Evolutionary conservation across 2,113 vertebrate species (phyloP).

Genomic region (Poeciliopsis prolifica): DNA sequence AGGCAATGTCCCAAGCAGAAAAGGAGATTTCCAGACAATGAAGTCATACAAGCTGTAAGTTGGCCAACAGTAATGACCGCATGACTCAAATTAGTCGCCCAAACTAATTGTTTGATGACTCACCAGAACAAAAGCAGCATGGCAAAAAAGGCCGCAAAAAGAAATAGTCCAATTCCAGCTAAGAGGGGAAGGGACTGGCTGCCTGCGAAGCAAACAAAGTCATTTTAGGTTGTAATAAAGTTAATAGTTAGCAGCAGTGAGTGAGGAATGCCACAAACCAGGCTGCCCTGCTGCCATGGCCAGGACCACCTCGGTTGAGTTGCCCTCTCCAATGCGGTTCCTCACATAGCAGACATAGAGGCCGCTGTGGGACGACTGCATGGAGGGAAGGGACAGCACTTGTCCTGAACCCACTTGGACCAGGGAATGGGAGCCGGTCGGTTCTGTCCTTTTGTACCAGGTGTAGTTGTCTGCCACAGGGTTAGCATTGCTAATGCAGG

Average conservation of each 20-base stretch:
- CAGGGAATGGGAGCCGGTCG: constrained; percentile 22
- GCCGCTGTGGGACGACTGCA: constrained; percentile 36
- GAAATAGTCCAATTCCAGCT: constrained; percentile 30
- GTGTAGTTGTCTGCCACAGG: constrained; percentile 53
- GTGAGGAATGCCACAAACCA: constrained; percentile 21
- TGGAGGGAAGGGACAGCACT: constrained; percentile 41
- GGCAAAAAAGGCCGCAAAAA: constrained; percentile 15
- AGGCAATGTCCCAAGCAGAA: constrained; percentile 4
- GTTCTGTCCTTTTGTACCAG: constrained; percentile 48
- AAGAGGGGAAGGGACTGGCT: neutral
- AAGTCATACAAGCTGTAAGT: neutral
- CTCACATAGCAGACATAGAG: constrained; percentile 54
- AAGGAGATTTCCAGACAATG: neutral
- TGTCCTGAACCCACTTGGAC: constrained; percentile 49
- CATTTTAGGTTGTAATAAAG: neutral
- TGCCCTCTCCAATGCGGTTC: constrained; percentile 44
- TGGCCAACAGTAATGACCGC: neutral
- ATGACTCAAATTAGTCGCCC: neutral
- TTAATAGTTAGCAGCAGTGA: neutral
- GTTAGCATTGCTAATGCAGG: constrained; percentile 57
- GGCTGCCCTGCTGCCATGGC: neutral
- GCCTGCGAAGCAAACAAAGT: constrained; percentile 26
- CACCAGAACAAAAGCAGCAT: constrained; percentile 48
- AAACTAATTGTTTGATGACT: constrained; percentile 31
- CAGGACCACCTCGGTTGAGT: constrained; percentile 50